A percentile compares a stretch with the other conserved stretches of the same genome.
These are phyloP conservation scores for Centropus unirufus DNA, from an alignment of 2,113 vertebrate species.

Conservation along the genomic window DNA sequence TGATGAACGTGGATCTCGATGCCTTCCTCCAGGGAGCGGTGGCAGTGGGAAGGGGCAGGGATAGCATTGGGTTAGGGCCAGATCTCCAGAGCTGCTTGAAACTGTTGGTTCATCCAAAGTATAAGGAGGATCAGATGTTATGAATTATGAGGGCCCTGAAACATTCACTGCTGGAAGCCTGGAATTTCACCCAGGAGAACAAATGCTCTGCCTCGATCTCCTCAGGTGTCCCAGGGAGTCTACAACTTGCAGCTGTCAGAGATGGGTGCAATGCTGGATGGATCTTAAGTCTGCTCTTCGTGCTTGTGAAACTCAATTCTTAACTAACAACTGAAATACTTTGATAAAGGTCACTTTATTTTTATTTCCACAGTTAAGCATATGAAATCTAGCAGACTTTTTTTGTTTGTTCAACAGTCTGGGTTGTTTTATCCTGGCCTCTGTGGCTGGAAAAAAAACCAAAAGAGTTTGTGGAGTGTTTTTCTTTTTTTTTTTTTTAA, in stretches of 20 bases:
- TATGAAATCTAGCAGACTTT: constrained; percentile 58
- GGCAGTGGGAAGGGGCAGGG: background rate
- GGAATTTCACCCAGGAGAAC: background rate
- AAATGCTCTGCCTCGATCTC: background rate
- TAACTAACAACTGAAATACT: background rate
- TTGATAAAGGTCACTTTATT: constrained; percentile 19
- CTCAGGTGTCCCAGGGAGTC: background rate
- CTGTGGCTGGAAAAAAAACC: background rate
- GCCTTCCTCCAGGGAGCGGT: background rate
- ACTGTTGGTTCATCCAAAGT: background rate
- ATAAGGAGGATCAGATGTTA: background rate
- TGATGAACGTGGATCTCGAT: background rate
- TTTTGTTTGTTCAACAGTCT: constrained; percentile 51
- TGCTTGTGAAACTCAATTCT: background rate
- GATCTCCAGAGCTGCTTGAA: background rate
- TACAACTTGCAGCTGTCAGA: background rate
- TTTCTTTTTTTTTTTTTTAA: background rate
- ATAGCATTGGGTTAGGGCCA: background rate
- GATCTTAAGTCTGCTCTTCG: background rate
- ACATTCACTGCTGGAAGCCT: background rate
- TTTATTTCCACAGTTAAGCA: constrained; percentile 41
- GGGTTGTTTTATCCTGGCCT: constrained; percentile 20
- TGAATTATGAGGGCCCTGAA: background rate
- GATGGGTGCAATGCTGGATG: background rate
- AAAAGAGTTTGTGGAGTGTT: background rate